phyloP scores from a whole-genome alignment of 2,797 vertebrate genomes.

The Onychomys arenicola region DNA sequence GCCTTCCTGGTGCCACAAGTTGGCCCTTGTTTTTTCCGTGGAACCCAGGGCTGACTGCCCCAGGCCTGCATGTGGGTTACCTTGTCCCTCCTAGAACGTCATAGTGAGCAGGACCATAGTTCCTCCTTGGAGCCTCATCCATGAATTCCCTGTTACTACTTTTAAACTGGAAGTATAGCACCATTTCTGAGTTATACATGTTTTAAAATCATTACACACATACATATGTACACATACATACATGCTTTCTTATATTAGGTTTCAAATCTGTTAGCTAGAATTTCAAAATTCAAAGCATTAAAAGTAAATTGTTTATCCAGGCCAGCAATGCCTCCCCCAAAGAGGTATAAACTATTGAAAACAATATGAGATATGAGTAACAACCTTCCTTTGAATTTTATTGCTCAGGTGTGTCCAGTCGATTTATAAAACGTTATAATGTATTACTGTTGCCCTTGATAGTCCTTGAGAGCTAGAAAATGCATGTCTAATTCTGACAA shows the following conservation, averaged over 20 bases:
- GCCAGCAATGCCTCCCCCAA: background rate
- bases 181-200: background rate
- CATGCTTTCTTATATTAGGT: background rate
- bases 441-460: too few species aligned
- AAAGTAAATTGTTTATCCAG: background rate
- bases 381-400: background rate
- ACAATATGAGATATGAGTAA: too few species aligned
- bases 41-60: background rate
- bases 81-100: background rate
- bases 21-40: background rate
- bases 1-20: background rate
- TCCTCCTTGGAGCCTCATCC: background rate
- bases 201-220: background rate
- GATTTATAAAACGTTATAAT: background rate
- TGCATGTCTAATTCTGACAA: too few species aligned
- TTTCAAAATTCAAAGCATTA: background rate
- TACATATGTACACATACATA: background rate
- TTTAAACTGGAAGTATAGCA: background rate
- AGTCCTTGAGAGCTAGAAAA: background rate
- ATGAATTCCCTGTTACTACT: background rate
- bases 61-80: fast-evolving
- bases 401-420: background rate
- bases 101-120: background rate
- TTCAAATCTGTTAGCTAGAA: background rate
- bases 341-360: background rate